Evolutionary conservation across 2,888 invertebrate genomes (phyloP), one percentile per base, ranked within the genome.

Genomic region (Drosophila niveifrons): DNA sequence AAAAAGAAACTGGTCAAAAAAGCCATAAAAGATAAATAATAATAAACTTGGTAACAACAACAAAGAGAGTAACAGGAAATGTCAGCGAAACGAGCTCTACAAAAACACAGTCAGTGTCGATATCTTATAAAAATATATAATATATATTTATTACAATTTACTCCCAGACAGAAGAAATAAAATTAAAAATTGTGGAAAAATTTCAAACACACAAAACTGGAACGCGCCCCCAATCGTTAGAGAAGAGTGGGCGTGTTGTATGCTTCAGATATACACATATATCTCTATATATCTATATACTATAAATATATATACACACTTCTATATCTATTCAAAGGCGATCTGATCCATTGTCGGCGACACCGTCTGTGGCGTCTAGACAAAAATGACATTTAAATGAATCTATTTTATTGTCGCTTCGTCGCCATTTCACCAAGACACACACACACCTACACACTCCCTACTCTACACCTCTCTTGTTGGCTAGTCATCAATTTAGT

Each of bases 351-450:
- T 36, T 36, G 36, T 36, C 36, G 36, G 3, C 11, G 74, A 69
- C 62, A 68, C 63, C 52, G 86, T 66, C 72, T 69, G 41, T 50
- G 69, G 53, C 66, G 72, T 89, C 89, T 89, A 89, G 89, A 89
- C 89, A 64, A 90, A 90, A 89, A 90, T 90, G 90, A 90, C 90
- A 89, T 89, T 90, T 89, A 90, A 90, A 87, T 87, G 86, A 83
- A 89, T 89, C 80, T 87, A 88, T 86, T 88, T 89, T 88, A 85
- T 89, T 89, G 84, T 78, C 74, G 85, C 88, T 77, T 88, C 85
- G 88, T 71, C 88, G 85, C 76, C 78, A 64, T 68, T 74, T 75
- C 50, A 53, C 58, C 71, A 63, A 44, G 63, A 57, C 47, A 47
- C 23, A 31, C 55, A 44, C 57, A 46, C 28, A 59, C 52, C 44